phyloP scores from a whole-genome alignment of 92 coral and sea anemone species.

The Umimayanthus chanpuru region DNA sequence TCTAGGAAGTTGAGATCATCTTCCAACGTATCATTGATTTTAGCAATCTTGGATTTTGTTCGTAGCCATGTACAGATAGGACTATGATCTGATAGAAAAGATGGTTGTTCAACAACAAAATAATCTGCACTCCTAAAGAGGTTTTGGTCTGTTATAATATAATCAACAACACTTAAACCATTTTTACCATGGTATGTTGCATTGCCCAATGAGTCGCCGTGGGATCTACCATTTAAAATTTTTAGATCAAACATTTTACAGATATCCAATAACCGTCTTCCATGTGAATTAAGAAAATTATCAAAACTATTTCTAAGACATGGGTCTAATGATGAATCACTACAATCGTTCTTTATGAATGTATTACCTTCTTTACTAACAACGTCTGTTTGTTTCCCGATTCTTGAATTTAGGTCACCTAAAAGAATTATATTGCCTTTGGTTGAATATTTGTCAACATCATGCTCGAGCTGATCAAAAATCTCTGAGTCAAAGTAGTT shows the following conservation, averaged over 20 bases:
- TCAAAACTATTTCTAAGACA: conserved; percentile 31
- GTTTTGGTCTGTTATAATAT: not conserved
- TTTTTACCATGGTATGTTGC: conserved; percentile 47
- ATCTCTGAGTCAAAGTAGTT: too few species aligned
- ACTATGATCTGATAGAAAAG: too few species aligned
- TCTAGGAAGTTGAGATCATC: too few species aligned
- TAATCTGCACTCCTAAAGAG: too few species aligned
- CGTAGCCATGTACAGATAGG: too few species aligned
- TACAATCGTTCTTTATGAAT: conserved; percentile 42
- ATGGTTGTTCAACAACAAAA: too few species aligned
- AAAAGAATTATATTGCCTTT: too few species aligned
- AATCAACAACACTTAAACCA: conserved; percentile 45
- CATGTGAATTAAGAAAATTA: conserved; percentile 4
- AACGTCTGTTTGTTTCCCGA: conserved; percentile 42
- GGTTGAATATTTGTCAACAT: too few species aligned
- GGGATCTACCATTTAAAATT: conserved; percentile 52
- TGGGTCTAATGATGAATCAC: conserved; percentile 36
- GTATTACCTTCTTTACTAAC: conserved; percentile 48
- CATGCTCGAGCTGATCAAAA: too few species aligned
- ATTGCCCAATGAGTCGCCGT: conserved; percentile 57
- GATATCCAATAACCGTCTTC: conserved; percentile 44
- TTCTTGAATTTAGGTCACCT: conserved; percentile 31
- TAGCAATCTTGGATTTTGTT: too few species aligned
- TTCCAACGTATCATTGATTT: too few species aligned
- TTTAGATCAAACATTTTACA: conserved; percentile 51